Evolutionary conservation across 2,888 invertebrate genomes (phyloP), one percentile per base, ranked within the genome.

Genomic region (Nomada hirtipes): DNA sequence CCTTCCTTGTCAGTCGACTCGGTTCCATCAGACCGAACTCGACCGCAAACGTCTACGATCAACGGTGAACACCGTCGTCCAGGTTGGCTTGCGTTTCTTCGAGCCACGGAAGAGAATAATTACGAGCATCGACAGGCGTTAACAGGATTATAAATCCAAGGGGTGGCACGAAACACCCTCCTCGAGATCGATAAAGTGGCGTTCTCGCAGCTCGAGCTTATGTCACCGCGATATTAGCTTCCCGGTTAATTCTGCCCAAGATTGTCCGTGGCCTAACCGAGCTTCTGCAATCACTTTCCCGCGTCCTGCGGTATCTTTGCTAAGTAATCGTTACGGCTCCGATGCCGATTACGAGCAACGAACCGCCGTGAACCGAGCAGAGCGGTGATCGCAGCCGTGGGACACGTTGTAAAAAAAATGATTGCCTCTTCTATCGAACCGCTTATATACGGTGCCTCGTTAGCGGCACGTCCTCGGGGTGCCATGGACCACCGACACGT

Each of bases 311-410:
- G 59, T 72, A 70, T 75, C 57, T 60, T 15, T 3, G 78, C 73
- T 87, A 84, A 87, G 85, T 85, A 87, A 87, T 87, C 82, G 79
- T 82, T 86, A 87, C 71, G 70, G 74, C 78, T 86, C 72, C 77
- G 75, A 64, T 42, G 67, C 55, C 67, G 83, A 71, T 77, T 74
- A 61, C 61, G n/a, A 52, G 9, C 26, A 57, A 10, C 47, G n/a
- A 26, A 18, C 13, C 47, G 26, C 42, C 64, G 36, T 47, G 15
- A 18, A 47, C 47, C 18, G 11, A 13, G 42, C 50, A n/a, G 29
- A 47, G 36, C 42, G 44, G 59, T 13, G 52, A 73, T 69, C 26
- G 53, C 26, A 36, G 50, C 55, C 47, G 52, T 76, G 36, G n/a
- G 42, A 42, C 50, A 23, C 0, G 60, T n/a, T 15, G 10, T 53